Conservation (phyloP, 2,888 invertebrate species). For the Congeria kusceri region DNA sequence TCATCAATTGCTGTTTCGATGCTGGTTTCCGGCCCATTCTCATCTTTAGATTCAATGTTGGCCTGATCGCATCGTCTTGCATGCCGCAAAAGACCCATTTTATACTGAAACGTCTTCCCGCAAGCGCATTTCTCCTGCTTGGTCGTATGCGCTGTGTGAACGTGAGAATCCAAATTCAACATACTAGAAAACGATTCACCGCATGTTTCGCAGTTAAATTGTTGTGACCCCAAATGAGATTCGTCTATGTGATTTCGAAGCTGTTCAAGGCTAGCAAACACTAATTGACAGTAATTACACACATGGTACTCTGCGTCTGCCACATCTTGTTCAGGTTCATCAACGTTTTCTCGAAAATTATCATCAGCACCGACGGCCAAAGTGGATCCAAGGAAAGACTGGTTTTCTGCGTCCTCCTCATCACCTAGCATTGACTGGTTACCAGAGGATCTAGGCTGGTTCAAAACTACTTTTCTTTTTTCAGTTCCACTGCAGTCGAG, state of each 20-base stretch:
- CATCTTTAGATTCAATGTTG: background rate
- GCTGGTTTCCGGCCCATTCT: background rate
- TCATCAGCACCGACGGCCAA: background rate
- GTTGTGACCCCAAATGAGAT: slow-evolving; percentile 5
- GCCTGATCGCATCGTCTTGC: slow-evolving; percentile 19
- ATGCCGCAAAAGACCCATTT: slow-evolving; percentile 41
- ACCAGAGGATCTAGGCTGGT: background rate
- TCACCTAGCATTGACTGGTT: slow-evolving; percentile 5
- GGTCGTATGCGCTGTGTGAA: slow-evolving; percentile 11
- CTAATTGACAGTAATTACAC: slow-evolving; percentile 39
- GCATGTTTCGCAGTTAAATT: slow-evolving; percentile 25
- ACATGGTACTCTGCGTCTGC: slow-evolving; percentile 5
- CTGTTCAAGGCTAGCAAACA: slow-evolving; percentile 10
- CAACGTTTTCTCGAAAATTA: background rate
- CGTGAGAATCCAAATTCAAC: slow-evolving; percentile 9
- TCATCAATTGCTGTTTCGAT: background rate
- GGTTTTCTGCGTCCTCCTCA: background rate
- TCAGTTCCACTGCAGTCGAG: background rate
- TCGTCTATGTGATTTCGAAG: slow-evolving; percentile 26
- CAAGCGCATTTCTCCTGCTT: slow-evolving; percentile 40
- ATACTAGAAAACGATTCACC: slow-evolving; percentile 11
- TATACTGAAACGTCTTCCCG: slow-evolving; percentile 46
- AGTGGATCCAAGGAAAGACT: background rate
- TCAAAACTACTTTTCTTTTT: background rate
- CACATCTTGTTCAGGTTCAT: background rate